Evolutionary conservation across 2,797 vertebrate species (phyloP).

Genomic region (Kryptopterus vitreolus): DNA sequence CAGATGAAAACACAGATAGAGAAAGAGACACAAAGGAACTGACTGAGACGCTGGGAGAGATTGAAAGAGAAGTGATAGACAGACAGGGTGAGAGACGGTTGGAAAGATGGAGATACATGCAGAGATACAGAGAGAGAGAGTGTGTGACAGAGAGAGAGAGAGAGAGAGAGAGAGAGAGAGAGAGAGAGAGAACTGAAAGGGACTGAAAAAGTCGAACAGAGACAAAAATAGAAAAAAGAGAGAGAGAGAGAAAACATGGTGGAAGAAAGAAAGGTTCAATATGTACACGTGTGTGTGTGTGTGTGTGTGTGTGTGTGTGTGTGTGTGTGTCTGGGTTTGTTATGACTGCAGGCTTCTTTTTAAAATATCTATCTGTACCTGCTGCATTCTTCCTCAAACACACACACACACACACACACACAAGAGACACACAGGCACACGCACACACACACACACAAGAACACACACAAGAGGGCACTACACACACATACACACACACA

Average conservation of each 20-base stretch:
- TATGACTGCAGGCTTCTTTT: background rate
- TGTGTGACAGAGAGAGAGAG: too few species aligned
- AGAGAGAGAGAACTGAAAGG: background rate
- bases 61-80: too few species aligned
- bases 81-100: too few species aligned
- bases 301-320: background rate
- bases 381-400: background rate
- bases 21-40: background rate
- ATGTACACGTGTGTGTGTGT: background rate
- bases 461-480: too few species aligned
- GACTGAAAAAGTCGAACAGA: background rate
- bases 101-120: too few species aligned
- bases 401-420: background rate
- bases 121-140: background rate
- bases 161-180: background rate
- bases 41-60: background rate
- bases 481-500: too few species aligned
- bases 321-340: background rate
- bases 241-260: background rate
- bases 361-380: background rate
- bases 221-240: background rate
- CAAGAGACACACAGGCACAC: background rate
- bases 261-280: background rate
- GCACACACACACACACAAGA: background rate
- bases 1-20: background rate